phyloP scores from a whole-genome alignment of 2,888 invertebrate genomes.

The Lamellibrachia satsuma region DNA sequence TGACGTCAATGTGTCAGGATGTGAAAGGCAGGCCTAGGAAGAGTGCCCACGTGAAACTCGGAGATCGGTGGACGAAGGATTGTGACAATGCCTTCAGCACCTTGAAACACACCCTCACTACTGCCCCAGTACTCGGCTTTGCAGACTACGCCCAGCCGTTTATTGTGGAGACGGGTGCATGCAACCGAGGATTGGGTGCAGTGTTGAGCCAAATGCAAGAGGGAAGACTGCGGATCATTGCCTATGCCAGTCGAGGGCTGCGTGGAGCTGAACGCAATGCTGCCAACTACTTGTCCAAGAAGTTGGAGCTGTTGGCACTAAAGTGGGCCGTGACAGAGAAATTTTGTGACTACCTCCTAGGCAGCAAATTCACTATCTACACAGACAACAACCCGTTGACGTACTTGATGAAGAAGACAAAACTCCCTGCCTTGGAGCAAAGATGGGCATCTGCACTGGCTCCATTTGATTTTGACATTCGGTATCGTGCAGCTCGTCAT shows the following conservation, averaged over 20 bases:
- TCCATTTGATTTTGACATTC: too few relatives aligned
- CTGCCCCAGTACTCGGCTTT: constrained; percentile 37
- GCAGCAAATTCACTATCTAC: too few relatives aligned
- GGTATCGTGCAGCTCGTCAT: too few relatives aligned
- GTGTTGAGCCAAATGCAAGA: constrained; percentile 33
- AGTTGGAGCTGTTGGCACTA: too few relatives aligned
- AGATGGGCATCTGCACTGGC: too few relatives aligned
- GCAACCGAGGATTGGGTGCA: constrained; percentile 35
- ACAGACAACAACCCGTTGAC: too few relatives aligned
- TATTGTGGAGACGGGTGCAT: too few relatives aligned
- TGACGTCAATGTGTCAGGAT: background rate
- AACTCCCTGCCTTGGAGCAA: too few relatives aligned
- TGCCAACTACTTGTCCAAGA: background rate
- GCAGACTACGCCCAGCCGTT: background rate
- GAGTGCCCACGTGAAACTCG: background rate
- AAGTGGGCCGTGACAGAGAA: too few relatives aligned
- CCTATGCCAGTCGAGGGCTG: constrained; percentile 37
- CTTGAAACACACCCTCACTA: constrained; percentile 33
- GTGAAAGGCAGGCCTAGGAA: background rate
- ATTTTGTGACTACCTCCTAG: too few relatives aligned
- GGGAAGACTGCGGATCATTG: constrained; percentile 21
- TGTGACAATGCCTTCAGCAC: constrained; percentile 36
- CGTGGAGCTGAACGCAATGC: constrained; percentile 32
- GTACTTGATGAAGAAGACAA: too few relatives aligned
- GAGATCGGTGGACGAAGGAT: constrained; percentile 31